These are phyloP conservation scores for Antrozous pallidus DNA, from an alignment of 2,797 vertebrate species.

Conservation along the genomic window DNA sequence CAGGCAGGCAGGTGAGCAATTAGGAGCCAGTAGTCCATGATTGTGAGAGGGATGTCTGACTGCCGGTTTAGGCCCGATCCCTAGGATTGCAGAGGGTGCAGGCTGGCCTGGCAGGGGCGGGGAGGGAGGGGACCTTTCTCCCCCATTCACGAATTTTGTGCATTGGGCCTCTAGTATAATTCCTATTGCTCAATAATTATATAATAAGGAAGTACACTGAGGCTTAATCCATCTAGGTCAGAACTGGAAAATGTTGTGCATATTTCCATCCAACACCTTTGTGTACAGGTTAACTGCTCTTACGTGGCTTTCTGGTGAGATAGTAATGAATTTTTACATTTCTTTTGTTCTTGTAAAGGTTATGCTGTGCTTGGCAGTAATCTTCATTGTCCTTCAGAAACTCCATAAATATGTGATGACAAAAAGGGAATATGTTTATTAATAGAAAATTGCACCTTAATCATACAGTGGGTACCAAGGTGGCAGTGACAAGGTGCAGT, in stretches of 20 bases:
- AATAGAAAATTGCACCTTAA: neutral
- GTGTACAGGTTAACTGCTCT: neutral
- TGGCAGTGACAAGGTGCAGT: neutral
- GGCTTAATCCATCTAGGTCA: neutral
- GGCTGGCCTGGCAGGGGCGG: too few relatives aligned
- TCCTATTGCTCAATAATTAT: too few relatives aligned
- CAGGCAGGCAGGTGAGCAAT: too few relatives aligned
- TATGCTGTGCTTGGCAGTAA: neutral
- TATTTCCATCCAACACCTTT: neutral
- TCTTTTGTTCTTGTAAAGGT: neutral
- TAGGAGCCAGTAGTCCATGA: too few relatives aligned
- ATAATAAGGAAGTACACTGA: neutral
- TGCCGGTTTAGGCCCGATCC: too few relatives aligned
- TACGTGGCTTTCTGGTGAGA: neutral
- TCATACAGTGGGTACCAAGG: neutral
- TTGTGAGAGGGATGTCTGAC: too few relatives aligned
- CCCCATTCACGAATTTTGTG: too few relatives aligned
- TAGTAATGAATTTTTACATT: neutral
- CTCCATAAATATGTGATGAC: neutral
- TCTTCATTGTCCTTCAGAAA: neutral
- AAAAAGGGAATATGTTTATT: neutral
- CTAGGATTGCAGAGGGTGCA: too few relatives aligned
- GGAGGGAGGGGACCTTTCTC: too few relatives aligned
- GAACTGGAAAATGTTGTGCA: neutral
- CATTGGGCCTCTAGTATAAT: too few relatives aligned